Evolutionary conservation across 2,888 invertebrate species (phyloP), one percentile per base, ranked within the genome.

Genomic region (Homarus gammarus): DNA sequence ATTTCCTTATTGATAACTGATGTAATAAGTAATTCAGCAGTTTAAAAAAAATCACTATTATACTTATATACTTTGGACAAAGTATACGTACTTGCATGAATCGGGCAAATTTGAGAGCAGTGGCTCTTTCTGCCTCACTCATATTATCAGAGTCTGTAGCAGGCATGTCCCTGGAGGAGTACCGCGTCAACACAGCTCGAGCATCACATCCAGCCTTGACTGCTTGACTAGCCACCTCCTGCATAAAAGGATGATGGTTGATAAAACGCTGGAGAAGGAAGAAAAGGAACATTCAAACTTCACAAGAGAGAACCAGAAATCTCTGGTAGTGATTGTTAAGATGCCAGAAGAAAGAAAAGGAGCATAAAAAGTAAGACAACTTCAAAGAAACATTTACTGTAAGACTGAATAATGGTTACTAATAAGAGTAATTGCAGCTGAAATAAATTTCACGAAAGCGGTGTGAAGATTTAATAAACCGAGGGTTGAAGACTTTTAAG

Each of bases 161-260:
- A 38, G 89, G 70, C 44, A 31, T 36, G 51, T 89, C 91, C n/a
- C 91, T 77, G 49, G 91, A 91, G 78, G 91, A 88, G 44, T 83
- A 91, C 8, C 90, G 85, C 31, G 89, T 82, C 22, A 89, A 84
- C 6, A 75, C 88, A 18, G 95, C 95, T 84, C 95, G 94, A 15
- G 93, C 93, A 83, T 95, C 95, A 91, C 95, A 94, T 78, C 95
- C 95, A 0, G 96, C 97, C 93, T 98, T 97, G 61, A 98, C 98
- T 84, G 98, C 98, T 96, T 98, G 97, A 94, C 98, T 99, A 94
- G 97, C 97, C 1, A 98, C 98, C 94, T 99, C 98, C 96, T 96
- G 90, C 83, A 68, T n/a, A n/a, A n/a, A 83, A 88, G 77, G 83
- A 83, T 77, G 83, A 44, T 83, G 64, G 88, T 82, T 64, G 77